Evolutionary conservation across 2,797 vertebrate species (phyloP).

Genomic region (Margarornis squamiger): DNA sequence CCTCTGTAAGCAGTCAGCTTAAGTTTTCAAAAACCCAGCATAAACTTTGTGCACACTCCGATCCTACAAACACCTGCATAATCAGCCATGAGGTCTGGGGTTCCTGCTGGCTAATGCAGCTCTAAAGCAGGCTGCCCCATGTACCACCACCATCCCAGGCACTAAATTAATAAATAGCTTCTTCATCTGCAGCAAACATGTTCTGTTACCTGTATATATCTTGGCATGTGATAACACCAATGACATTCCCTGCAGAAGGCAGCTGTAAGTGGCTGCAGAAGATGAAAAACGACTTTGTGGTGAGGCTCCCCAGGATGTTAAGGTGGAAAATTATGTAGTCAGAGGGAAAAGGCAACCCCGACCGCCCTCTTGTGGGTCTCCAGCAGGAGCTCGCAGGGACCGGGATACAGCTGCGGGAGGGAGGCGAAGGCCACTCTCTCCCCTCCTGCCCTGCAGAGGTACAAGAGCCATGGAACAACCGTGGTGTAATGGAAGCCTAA

Average conservation of each 20-base stretch:
- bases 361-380: slow-evolving; percentile 64
- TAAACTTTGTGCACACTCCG: neutral
- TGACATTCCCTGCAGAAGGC: neutral
- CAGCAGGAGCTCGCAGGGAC: neutral
- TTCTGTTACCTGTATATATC: neutral
- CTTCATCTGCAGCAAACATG: neutral
- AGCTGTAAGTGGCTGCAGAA: neutral
- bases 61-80: neutral
- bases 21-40: neutral
- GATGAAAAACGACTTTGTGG: neutral
- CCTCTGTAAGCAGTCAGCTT: rapidly evolving
- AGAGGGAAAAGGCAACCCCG: slow-evolving; percentile 19
- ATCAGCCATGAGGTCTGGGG: neutral
- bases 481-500: rapidly evolving
- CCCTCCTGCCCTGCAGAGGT: neutral
- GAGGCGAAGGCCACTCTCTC: neutral
- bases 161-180: neutral
- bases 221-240: neutral
- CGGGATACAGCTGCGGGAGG: neutral
- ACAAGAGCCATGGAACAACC: rapidly evolving
- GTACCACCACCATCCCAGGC: neutral
- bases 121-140: neutral
- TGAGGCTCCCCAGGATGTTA: neutral
- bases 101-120: neutral
- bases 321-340: neutral